Percentiles rank a stretch among this genome's conserved stretches.
phyloP scores from a whole-genome alignment of 2,113 vertebrate species.

The Sinocyclocheilus anophthalmus region DNA sequence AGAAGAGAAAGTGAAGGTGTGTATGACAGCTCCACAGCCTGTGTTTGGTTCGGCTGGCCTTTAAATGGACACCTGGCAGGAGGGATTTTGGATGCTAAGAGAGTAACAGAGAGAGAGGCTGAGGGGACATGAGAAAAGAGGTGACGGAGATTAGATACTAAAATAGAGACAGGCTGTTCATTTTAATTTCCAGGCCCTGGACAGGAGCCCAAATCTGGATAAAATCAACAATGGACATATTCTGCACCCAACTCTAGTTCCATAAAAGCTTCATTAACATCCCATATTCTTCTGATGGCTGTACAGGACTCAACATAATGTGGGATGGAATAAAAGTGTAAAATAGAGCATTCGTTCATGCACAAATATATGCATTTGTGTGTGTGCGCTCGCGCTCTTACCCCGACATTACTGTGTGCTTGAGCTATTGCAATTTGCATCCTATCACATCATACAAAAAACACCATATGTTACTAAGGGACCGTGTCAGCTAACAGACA shows the following conservation, averaged over 20 bases:
- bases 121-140: slow-evolving; percentile 61
- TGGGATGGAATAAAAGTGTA: neutral
- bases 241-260: neutral
- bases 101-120: slow-evolving; percentile 66
- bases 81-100: slow-evolving; percentile 83
- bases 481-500: slow-evolving; percentile 78
- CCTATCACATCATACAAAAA: slow-evolving; percentile 76
- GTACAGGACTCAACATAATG: slow-evolving; percentile 24
- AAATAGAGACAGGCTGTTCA: slow-evolving; percentile 48
- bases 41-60: slow-evolving; percentile 96
- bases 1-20: neutral
- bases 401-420: slow-evolving; percentile 42
- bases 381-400: slow-evolving; percentile 31
- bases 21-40: slow-evolving; percentile 81
- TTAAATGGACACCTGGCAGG: slow-evolving; percentile 90
- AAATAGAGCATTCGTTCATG: slow-evolving; percentile 31
- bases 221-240: slow-evolving; percentile 43
- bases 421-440: slow-evolving; percentile 74
- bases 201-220: slow-evolving; percentile 40
- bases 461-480: slow-evolving; percentile 77
- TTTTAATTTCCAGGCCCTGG: slow-evolving; percentile 38
- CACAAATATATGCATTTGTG: slow-evolving; percentile 27
- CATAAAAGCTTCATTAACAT: slow-evolving; percentile 42
- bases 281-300: slow-evolving; percentile 44
- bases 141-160: slow-evolving; percentile 60